phyloP scores from a whole-genome alignment of 2,113 vertebrate genomes.

The Egretta garzetta region DNA sequence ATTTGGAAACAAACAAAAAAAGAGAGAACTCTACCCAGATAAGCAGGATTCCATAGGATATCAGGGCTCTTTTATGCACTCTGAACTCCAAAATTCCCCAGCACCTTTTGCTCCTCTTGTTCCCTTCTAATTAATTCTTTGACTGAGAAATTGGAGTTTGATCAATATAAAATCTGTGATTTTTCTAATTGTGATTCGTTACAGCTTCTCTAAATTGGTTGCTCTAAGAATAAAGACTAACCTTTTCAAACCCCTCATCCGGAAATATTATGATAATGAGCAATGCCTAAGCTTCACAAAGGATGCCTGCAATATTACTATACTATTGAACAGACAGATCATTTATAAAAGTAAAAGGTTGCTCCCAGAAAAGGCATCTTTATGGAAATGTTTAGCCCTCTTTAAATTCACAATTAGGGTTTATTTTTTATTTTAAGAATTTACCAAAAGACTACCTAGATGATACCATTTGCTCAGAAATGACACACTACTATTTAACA shows the following conservation, averaged over 20 bases:
- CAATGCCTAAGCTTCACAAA: conserved; percentile 36
- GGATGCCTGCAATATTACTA: conserved; percentile 24
- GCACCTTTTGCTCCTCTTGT: background rate
- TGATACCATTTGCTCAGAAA: conserved; percentile 57
- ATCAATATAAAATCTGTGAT: conserved; percentile 32
- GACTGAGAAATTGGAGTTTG: background rate
- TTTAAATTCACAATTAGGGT: conserved; percentile 45
- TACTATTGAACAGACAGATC: conserved; percentile 39
- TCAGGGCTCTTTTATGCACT: background rate
- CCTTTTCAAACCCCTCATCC: conserved; percentile 41
- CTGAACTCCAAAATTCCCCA: background rate
- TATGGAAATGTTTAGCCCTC: conserved; percentile 34
- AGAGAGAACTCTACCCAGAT: background rate
- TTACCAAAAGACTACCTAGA: conserved; percentile 17
- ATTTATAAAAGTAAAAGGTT: conserved; percentile 52
- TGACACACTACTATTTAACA: conserved; percentile 13
- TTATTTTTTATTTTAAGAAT: conserved; percentile 27
- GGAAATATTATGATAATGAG: conserved; percentile 55
- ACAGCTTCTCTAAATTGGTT: background rate
- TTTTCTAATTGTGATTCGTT: conserved; percentile 36
- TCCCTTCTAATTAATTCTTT: conserved; percentile 12
- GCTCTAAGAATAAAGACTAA: conserved; percentile 32
- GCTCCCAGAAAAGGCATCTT: conserved; percentile 51
- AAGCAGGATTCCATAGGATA: background rate
- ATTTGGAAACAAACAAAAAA: background rate